phyloP scores from a whole-genome alignment of 2,797 vertebrate species.

The Cirrhinus molitorella region DNA sequence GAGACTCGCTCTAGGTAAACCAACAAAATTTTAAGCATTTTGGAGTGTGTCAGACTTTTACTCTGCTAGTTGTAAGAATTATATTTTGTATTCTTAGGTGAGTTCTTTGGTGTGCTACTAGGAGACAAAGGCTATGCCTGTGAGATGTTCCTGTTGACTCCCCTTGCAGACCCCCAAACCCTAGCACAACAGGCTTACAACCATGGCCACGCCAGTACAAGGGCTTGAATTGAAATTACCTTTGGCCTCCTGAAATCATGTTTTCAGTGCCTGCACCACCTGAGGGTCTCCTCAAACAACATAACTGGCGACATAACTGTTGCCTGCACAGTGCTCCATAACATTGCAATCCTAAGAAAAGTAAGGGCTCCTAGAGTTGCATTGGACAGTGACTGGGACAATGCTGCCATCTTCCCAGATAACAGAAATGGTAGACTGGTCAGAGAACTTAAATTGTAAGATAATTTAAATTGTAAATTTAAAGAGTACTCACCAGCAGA shows the following conservation, averaged over 20 bases:
- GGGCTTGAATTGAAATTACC: conserved; percentile 19
- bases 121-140: background rate
- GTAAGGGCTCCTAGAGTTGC: conserved; percentile 7
- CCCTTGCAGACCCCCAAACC: background rate
- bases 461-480: too few relatives aligned
- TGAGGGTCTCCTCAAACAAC: background rate
- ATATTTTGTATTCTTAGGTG: background rate
- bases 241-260: conserved; percentile 22
- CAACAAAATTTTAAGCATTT: background rate
- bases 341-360: too few relatives aligned
- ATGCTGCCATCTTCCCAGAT: background rate
- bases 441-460: too few relatives aligned
- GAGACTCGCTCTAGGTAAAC: conserved; percentile 3
- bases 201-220: conserved; percentile 15
- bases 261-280: conserved; percentile 14
- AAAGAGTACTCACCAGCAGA: background rate
- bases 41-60: background rate
- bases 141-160: conserved; percentile 6
- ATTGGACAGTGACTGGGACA: background rate
- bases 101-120: background rate
- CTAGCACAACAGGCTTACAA: background rate
- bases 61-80: conserved; percentile 13
- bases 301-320: too few relatives aligned
- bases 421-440: background rate
- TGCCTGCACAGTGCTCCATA: conserved; percentile 28